Conservation (phyloP, 2,888 invertebrate species). For the Heteromyza rotundicornis region DNA sequence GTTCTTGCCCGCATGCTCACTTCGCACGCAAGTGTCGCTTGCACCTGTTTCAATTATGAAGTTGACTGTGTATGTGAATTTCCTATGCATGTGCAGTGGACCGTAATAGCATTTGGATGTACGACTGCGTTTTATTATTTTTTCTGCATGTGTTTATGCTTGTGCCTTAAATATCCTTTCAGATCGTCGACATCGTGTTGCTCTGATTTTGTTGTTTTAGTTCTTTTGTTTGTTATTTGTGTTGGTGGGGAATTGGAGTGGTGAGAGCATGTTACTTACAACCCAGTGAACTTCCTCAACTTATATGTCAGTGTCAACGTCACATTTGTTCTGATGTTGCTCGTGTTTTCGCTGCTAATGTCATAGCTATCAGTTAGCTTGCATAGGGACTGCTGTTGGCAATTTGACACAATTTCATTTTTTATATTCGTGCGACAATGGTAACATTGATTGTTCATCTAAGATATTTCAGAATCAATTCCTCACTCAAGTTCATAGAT, state of each 20-base stretch:
- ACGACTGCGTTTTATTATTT: too few species aligned
- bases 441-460: too few species aligned
- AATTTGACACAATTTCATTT: constrained; percentile 7
- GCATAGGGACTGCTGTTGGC: constrained; percentile 26
- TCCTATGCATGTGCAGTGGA: background rate
- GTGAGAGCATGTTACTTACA: constrained; percentile 23
- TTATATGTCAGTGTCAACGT: constrained; percentile 26
- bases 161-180: background rate
- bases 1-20: too few species aligned
- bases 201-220: background rate
- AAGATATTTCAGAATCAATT: too few species aligned
- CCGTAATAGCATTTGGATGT: background rate
- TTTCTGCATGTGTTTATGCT: too few species aligned
- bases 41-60: constrained; percentile 29
- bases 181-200: background rate
- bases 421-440: too few species aligned
- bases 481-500: too few species aligned
- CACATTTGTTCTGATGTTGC: constrained; percentile 18
- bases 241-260: background rate
- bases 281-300: constrained; percentile 23
- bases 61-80: background rate
- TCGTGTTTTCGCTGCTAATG: background rate
- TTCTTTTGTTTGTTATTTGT: background rate
- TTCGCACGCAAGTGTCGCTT: constrained; percentile 32
- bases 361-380: constrained; percentile 24